Base-by-base conservation (phyloP, 2,888 invertebrate species). In the Phalera bucephala region DNA sequence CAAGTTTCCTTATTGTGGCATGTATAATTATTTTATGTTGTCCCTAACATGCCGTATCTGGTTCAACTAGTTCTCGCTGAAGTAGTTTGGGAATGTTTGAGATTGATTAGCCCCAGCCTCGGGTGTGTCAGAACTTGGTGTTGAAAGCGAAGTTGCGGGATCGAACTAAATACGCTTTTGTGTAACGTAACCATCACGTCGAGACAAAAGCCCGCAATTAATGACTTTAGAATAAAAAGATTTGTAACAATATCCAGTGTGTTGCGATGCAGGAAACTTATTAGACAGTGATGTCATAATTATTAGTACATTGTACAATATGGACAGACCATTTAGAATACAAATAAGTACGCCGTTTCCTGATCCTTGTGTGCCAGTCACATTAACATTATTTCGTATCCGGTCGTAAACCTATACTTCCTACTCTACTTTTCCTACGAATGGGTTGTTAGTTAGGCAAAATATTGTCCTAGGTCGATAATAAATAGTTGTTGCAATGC, bases 31-130 rank as follows among this genome's bases (percentile, higher is more conserved):
- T 57, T 43, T 47, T 19, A 40, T 31, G 9, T 14, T 2, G n/a
- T 7, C 29, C 19, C 17, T 19, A 27, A 27, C 27, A 14, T 9
- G 30, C 10, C 12, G 20, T 36, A 9, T 2, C 27, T 31, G 22
- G 19, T 33, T 30, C 15, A 30, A 31, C 28, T 25, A 39, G 34
- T 27, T 31, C 20, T 32, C 9, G 30, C 31, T 19, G 50, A 66
- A 72, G 64, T 63, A 58, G 57, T 67, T 72, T 45, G 43, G 55
- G 40, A 60, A 71, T 61, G 59, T 60, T 67, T 58, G 41, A 49
- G 49, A 68, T 58, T 49, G 43, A 45, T 33, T 45, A 35, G 31
- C 42, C 17, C 1, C 19, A 29, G 29, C 10, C 11, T 37, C 22
- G 13, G 35, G 34, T 29, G 27, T 11, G 27, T 9, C 46, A 39